A percentile compares a stretch with the other conserved stretches of the same genome.
Conservation (phyloP, 1,140 invertebrate species). For the Lucilia sericata region DNA sequence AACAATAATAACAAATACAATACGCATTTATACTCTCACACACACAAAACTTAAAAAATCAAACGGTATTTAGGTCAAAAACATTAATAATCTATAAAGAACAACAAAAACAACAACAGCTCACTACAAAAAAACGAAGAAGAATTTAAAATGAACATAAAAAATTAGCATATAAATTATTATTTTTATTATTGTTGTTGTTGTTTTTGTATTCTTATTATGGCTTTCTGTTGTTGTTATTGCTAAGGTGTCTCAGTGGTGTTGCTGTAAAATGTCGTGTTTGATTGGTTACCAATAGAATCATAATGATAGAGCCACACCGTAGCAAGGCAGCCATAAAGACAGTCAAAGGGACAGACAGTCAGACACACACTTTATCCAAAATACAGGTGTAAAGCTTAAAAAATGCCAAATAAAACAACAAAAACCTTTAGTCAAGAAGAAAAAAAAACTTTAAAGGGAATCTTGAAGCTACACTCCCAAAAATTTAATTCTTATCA, state of each 20-base stretch:
- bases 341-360: background rate
- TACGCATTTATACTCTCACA: background rate
- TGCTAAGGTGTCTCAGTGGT: background rate
- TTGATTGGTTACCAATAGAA: conserved; percentile 40
- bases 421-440: background rate
- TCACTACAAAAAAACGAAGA: background rate
- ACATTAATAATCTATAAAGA: conserved; percentile 67
- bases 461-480: background rate
- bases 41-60: background rate
- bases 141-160: conserved; percentile 28
- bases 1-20: background rate
- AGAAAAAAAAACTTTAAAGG: too few relatives aligned
- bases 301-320: conserved; percentile 32
- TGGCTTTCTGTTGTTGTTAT: background rate
- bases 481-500: conserved; percentile 1
- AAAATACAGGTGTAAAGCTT: conserved; percentile 29
- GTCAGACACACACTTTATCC: background rate
- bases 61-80: conserved; percentile 64
- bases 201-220: conserved; percentile 1
- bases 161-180: conserved; percentile 65
- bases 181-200: conserved; percentile 30
- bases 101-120: conserved; percentile 27
- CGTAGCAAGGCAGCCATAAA: background rate
- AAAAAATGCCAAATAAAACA: background rate
- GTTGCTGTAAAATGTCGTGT: conserved; percentile 32